Base-by-base conservation (phyloP, 2,888 invertebrate species). In the Eilema caniola region DNA sequence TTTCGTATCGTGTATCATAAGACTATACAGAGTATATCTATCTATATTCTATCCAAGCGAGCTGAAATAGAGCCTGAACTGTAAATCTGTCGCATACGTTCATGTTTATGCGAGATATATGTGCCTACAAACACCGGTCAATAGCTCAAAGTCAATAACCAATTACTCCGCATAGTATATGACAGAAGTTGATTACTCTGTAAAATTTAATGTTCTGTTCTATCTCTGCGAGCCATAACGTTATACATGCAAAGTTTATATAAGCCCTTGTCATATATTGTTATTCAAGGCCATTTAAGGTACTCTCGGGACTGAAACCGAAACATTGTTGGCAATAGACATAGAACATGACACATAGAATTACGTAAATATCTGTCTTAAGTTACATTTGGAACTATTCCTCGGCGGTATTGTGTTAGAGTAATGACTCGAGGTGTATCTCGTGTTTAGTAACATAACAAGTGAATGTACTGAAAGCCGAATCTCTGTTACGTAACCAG, bases 381-480 rank as follows among this genome's bases (percentile, higher is more conserved):
- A 67, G 33, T n/a, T n/a, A 53, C 53, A 53, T 53, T 67, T 62
- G 25, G 3, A 37, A 72, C 24, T 64, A 67, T 66, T 66, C 28
- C 53, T 53, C 24, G 37, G 16, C 1, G 47, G 47, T 69, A 69
- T 57, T 61, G 70, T 59, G 33, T 56, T 11, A 24, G n/a, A 61
- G 62, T 41, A 71, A 73, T 64, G 62, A 64, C 47, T 64, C 28
- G 53, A 31, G 66, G 56, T 65, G 24, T 67, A 62, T 66, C 67
- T 69, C 67, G 24, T 69, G 11, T 65, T 37, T 63, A 47, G 65
- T 79, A 73, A 79, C 60, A 63, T 72, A 74, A 79, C 33, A 70
- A 16, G 59, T 10, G 53, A 53, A 53, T 53, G 20, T 53, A 53
- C 53, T 61, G 70, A 70, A 71, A 62, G 63, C 61, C 33, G 37